Percentiles rank a stretch among this genome's conserved stretches.
These are phyloP conservation scores for Steinernema feltiae DNA, from an alignment of 1,140 invertebrate genomes.

Conservation along the genomic window DNA sequence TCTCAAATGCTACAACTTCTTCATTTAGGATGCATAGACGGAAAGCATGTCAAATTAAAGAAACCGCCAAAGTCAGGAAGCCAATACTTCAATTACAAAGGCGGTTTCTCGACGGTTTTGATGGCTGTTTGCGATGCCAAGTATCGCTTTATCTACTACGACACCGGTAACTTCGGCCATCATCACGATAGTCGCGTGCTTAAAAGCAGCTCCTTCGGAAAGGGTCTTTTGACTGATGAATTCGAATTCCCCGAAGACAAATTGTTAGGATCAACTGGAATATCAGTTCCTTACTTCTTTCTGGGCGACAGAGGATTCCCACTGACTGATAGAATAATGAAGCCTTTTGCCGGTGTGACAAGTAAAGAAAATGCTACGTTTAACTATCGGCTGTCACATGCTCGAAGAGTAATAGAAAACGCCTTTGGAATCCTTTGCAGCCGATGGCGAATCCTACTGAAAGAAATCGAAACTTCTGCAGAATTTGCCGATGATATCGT, in stretches of 20 bases:
- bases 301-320: constrained; percentile 62
- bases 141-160: constrained; percentile 58
- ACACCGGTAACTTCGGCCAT: constrained; percentile 57
- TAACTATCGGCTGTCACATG: constrained; percentile 60
- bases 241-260: background rate
- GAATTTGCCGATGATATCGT: too few relatives aligned
- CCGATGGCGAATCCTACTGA: constrained; percentile 33
- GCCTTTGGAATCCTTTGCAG: constrained; percentile 55
- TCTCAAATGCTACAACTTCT: background rate
- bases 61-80: constrained; percentile 52
- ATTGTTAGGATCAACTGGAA: constrained; percentile 6
- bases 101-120: constrained; percentile 53
- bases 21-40: constrained; percentile 52
- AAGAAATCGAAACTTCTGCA: background rate
- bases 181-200: constrained; percentile 53
- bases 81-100: constrained; percentile 58
- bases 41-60: constrained; percentile 57
- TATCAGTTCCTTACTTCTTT: constrained; percentile 57
- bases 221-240: too few relatives aligned
- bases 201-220: constrained; percentile 46
- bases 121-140: constrained; percentile 57
- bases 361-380: constrained; percentile 57
- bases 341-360: constrained; percentile 58
- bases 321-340: constrained; percentile 58
- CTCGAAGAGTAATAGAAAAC: constrained; percentile 56